phyloP scores from a whole-genome alignment of 2,113 vertebrate species.

The Acrocephalus arundinaceus region DNA sequence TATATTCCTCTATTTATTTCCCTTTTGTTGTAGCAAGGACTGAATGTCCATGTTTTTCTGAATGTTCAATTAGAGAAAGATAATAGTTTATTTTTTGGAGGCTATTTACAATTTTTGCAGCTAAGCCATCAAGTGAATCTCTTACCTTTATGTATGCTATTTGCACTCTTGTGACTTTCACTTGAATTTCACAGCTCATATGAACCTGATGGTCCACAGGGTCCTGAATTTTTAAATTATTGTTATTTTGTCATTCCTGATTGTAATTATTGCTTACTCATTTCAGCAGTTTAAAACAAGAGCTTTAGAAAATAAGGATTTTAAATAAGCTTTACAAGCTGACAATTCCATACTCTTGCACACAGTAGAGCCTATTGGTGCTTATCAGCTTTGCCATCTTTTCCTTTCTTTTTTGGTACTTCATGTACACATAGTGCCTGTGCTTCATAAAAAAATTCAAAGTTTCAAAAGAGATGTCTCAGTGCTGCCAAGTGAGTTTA shows the following conservation, averaged over 20 bases:
- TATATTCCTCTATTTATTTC: not conserved
- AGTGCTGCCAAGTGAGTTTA: not conserved
- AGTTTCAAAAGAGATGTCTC: not conserved
- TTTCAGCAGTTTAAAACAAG: not conserved
- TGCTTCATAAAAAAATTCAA: not conserved
- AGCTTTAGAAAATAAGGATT: not conserved
- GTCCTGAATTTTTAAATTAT: not conserved
- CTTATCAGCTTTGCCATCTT: not conserved
- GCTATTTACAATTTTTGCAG: not conserved
- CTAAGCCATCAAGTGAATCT: not conserved
- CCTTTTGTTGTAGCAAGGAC: not conserved
- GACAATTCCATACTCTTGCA: not conserved
- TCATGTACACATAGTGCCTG: too few species aligned
- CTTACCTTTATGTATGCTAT: not conserved
- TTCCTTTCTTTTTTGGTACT: not conserved
- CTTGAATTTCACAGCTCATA: not conserved
- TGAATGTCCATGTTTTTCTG: not conserved
- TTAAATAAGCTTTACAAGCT: not conserved
- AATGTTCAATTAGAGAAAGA: not conserved
- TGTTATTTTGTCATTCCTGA: not conserved
- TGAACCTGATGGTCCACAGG: not conserved
- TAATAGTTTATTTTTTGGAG: not conserved
- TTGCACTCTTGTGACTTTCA: fast-evolving
- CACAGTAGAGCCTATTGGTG: not conserved
- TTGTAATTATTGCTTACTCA: not conserved